A percentile compares a stretch with the other conserved stretches of the same genome.
phyloP scores from a whole-genome alignment of 2,888 invertebrate genomes.

The Cylloceria caligata region DNA sequence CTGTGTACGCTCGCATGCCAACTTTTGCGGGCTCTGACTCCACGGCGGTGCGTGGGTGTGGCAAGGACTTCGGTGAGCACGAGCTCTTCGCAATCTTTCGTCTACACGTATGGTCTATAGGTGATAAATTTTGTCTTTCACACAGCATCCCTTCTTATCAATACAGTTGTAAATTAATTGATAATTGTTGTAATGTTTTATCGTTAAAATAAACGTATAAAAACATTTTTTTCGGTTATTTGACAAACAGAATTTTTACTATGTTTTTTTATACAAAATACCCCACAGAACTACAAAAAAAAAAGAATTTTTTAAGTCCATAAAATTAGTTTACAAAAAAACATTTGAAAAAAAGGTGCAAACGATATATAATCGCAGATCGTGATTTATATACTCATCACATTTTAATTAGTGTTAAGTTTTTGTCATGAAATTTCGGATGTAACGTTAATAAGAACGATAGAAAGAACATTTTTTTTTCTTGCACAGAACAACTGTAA shows the following conservation, averaged over 20 bases:
- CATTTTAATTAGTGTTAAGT: no score
- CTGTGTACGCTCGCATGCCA: conserved; percentile 14
- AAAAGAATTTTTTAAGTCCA: no score
- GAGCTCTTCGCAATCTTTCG: conserved; percentile 8
- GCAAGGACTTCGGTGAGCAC: conserved; percentile 41
- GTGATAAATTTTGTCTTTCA: not conserved
- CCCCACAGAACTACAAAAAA: no score
- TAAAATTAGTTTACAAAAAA: no score
- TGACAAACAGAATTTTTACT: not conserved
- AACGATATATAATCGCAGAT: no score
- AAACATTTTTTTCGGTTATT: not conserved
- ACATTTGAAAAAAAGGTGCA: no score
- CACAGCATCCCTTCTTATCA: not conserved
- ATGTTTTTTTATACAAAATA: no score
- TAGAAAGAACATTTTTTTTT: no score
- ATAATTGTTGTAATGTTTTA: not conserved
- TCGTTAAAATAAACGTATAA: not conserved
- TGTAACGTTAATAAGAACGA: no score
- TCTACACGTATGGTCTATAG: conserved; percentile 5
- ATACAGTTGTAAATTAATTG: not conserved
- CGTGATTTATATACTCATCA: no score
- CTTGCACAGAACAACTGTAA: no score
- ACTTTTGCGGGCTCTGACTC: not conserved
- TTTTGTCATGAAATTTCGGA: no score
- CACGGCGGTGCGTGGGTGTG: conserved; percentile 25